A percentile compares a stretch with the other conserved stretches of the same genome.
These are phyloP conservation scores for Papilio helenus DNA, from an alignment of 1,140 invertebrate genomes.

Conservation along the genomic window DNA sequence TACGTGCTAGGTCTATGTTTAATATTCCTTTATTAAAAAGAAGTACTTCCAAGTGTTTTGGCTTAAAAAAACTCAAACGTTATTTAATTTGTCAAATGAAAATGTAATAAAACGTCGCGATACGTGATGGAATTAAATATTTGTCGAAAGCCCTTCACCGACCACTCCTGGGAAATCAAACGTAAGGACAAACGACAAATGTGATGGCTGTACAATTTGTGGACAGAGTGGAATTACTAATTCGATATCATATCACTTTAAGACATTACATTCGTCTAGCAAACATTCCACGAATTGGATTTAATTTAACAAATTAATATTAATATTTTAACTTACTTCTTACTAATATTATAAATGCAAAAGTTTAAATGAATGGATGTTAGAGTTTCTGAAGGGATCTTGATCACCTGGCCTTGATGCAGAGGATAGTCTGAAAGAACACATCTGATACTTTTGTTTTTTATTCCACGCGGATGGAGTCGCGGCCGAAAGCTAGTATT, in stretches of 20 bases:
- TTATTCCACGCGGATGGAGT: too few species aligned
- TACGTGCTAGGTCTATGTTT: too few species aligned
- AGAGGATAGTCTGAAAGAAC: too few species aligned
- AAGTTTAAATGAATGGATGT: too few species aligned
- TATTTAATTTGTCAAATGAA: constrained; percentile 39
- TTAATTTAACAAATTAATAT: background rate
- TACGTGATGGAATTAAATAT: constrained; percentile 32
- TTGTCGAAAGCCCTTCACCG: constrained; percentile 9
- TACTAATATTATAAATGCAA: too few species aligned
- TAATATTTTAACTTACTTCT: too few species aligned
- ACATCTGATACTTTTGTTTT: too few species aligned
- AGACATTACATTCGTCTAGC: background rate
- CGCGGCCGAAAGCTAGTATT: too few species aligned
- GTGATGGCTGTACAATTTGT: background rate
- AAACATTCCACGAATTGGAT: background rate
- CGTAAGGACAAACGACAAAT: background rate
- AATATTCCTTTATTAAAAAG: background rate
- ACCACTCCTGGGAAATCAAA: constrained; percentile 20
- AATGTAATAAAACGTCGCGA: constrained; percentile 15
- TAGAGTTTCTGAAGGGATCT: too few species aligned
- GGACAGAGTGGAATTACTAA: background rate
- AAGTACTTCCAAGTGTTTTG: too few species aligned
- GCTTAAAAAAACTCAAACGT: background rate
- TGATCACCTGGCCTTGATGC: too few species aligned
- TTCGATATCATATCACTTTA: background rate